Base-by-base conservation (phyloP, 2,113 vertebrate species). In the Elanoides forficatus region DNA sequence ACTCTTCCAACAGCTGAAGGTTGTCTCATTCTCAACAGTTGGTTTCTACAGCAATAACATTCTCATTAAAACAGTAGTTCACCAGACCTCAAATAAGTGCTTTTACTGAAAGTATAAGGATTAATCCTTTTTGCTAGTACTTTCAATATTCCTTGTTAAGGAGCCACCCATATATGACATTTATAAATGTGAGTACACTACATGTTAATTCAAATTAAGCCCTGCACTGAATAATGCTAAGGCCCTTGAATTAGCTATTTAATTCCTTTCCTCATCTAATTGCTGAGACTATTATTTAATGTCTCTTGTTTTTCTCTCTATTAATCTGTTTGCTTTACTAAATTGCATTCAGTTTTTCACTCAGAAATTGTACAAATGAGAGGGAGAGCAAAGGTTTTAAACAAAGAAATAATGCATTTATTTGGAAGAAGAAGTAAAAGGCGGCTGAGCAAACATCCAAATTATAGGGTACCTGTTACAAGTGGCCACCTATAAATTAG, bases 281-380 rank as follows among this genome's bases (percentile, higher is more conserved):
- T 95, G 84, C 74, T 58, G 73, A 66, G 62, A 62, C 80, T 95
- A 73, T 95, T 95, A 95, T 95, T 94, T 95, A 89, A 97, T 79
- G 86, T 42, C 70, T 85, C 62, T 75, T 81, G 45, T 65, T 97
- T 97, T 93, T 84, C 71, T 86, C 71, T 88, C 70, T 90, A 66
- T 91, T 95, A 94, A 92, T 92, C 81, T 93, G 86, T 96, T 97
- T 94, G 86, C 66, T 95, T 95, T 94, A 73, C 66, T 81, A 90
- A 95, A 95, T 85, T 80, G 53, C 47, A 48, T 80, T 93, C 32
- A 9, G 29, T 75, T 91, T 90, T 82, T 73, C 70, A 27, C 29
- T 40, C 42, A 8, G 73, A 85, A 81, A 70, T 80, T 23, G 43
- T 23, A 47, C 38, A 74, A 81, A 53, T 26, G n/a, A 74, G 48